These are phyloP conservation scores for Myripristis jacobus DNA, from an alignment of 2,797 vertebrate species.

Conservation along the genomic window DNA sequence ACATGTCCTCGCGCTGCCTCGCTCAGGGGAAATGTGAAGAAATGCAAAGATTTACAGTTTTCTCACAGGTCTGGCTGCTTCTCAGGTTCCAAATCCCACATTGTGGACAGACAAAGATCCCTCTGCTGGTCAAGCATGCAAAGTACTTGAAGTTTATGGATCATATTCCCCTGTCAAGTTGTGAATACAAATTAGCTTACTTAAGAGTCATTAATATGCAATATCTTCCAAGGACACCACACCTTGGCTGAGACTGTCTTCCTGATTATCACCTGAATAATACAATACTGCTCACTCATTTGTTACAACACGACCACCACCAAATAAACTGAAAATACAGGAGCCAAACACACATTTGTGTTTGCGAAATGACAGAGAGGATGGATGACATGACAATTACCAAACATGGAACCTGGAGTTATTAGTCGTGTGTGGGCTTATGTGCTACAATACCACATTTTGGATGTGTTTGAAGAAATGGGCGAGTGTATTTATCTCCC, in stretches of 20 bases:
- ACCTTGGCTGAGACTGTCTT: slow-evolving; percentile 2
- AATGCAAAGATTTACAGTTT: slow-evolving; percentile 53
- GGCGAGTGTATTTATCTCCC: slow-evolving; percentile 42
- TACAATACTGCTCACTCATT: slow-evolving; percentile 4
- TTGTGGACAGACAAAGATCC: slow-evolving; percentile 1
- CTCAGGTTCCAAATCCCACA: slow-evolving; percentile 19
- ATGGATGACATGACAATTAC: too few relatives aligned
- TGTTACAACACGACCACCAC: not conserved
- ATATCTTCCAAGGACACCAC: slow-evolving; percentile 15
- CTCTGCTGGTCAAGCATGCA: not conserved
- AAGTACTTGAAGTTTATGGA: slow-evolving; percentile 1
- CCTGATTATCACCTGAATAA: slow-evolving; percentile 17
- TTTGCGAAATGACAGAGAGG: not conserved
- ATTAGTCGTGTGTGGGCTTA: not conserved
- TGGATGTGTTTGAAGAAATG: slow-evolving; percentile 25
- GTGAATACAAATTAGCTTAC: slow-evolving; percentile 33
- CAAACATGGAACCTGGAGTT: not conserved
- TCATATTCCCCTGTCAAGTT: slow-evolving; percentile 11
- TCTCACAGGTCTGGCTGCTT: slow-evolving; percentile 38
- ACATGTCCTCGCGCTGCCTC: slow-evolving; percentile 16
- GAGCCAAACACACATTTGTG: not conserved
- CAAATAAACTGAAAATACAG: not conserved
- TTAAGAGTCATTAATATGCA: slow-evolving; percentile 24
- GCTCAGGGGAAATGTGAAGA: slow-evolving; percentile 33
- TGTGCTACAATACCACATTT: not conserved